Evolutionary conservation across 2,797 vertebrate species (phyloP).

Genomic region (Pseudocheirus occidentalis): DNA sequence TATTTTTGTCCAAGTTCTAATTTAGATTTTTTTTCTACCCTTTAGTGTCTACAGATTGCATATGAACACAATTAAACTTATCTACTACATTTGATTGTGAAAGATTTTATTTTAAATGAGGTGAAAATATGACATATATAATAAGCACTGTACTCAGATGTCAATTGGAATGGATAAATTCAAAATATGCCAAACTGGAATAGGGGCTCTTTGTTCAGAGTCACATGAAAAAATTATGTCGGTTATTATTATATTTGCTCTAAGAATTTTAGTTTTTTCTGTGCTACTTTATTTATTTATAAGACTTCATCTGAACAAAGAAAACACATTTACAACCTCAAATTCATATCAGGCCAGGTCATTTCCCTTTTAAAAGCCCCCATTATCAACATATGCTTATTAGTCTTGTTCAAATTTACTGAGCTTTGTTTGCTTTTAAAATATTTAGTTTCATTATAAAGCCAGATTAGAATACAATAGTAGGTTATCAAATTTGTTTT

Average conservation of each 20-base stretch:
- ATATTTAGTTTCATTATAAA: slow-evolving; percentile 31
- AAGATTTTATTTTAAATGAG: not conserved
- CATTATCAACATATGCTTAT: not conserved
- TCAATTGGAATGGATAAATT: not conserved
- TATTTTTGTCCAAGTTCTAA: not conserved
- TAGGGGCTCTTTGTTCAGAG: not conserved
- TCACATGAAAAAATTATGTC: not conserved
- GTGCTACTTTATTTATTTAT: not conserved
- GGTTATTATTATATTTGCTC: not conserved
- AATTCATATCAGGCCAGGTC: slow-evolving; percentile 5
- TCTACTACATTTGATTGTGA: not conserved
- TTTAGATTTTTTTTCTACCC: not conserved
- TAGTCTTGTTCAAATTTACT: slow-evolving; percentile 18
- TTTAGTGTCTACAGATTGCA: not conserved
- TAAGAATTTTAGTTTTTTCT: not conserved
- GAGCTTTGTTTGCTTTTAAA: slow-evolving; percentile 13
- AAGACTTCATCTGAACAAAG: slow-evolving; percentile 2
- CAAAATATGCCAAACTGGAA: not conserved
- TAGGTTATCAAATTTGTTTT: slow-evolving; percentile 23
- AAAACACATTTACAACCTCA: slow-evolving; percentile 17
- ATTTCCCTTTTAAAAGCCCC: slow-evolving; percentile 27
- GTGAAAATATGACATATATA: not conserved
- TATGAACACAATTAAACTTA: not conserved
- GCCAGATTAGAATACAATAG: slow-evolving; percentile 11
- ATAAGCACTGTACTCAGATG: not conserved